Conservation (phyloP, 2,113 vertebrate genomes). For the Aleadryas rufinucha region DNA sequence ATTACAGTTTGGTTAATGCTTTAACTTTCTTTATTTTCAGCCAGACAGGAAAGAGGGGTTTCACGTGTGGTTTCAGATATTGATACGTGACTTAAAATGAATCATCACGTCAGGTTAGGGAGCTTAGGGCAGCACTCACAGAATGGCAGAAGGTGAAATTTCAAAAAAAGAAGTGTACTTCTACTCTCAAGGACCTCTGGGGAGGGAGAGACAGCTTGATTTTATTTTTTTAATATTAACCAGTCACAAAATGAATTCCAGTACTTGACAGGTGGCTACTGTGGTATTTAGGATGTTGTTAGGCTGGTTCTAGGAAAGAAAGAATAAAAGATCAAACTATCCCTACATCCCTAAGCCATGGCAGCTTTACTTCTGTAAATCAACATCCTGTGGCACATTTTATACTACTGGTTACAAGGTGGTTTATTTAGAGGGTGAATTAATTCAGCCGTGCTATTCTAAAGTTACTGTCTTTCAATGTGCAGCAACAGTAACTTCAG, state of each 20-base stretch:
- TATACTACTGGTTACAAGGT: not conserved
- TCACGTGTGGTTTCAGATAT: not conserved
- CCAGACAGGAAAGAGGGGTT: not conserved
- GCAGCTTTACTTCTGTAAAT: not conserved
- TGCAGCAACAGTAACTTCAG: not conserved
- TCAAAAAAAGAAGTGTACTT: not conserved
- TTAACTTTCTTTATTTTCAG: not conserved
- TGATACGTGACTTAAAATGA: not conserved
- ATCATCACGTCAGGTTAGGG: not conserved
- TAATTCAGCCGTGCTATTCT: not conserved
- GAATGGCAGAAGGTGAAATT: not conserved
- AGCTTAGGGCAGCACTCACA: not conserved
- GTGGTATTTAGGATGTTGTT: not conserved
- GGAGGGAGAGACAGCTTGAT: not conserved
- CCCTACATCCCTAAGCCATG: not conserved
- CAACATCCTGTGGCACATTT: not conserved
- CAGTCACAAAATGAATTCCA: not conserved
- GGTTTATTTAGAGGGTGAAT: not conserved
- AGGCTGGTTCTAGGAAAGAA: not conserved
- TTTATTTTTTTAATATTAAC: not conserved
- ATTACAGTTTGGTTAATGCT: not conserved
- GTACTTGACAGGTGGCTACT: not conserved
- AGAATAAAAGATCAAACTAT: not conserved
- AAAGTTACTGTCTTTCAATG: not conserved
- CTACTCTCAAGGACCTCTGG: not conserved